Conservation (phyloP, 2,797 vertebrate species). For the Antrozous pallidus region DNA sequence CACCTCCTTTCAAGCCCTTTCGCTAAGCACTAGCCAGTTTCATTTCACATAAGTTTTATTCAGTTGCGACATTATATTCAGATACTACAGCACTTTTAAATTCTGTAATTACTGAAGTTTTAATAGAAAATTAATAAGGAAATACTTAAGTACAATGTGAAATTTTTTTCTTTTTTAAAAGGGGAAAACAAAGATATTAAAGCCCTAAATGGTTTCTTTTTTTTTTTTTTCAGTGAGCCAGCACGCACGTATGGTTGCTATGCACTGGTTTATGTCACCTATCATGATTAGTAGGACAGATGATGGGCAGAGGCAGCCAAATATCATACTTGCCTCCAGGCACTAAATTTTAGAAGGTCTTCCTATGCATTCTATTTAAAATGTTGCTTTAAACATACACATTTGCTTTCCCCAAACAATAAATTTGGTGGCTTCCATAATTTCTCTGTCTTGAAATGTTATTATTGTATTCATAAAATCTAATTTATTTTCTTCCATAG, state of each 20-base stretch:
- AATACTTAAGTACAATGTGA: background rate
- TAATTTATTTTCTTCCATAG: conserved; percentile 79
- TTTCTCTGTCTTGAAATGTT: conserved; percentile 45
- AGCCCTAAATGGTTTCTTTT: background rate
- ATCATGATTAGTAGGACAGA: background rate
- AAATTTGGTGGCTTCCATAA: background rate
- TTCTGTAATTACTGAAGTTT: conserved; percentile 41
- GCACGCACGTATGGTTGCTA: background rate
- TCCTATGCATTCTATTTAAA: background rate
- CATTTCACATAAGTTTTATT: background rate
- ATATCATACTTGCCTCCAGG: background rate
- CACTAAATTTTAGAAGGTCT: background rate
- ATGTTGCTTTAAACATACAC: background rate
- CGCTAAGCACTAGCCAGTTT: background rate
- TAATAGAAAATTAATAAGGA: conserved; percentile 30
- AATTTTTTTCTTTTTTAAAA: conserved; percentile 27
- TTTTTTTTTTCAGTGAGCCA: background rate
- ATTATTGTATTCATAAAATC: conserved; percentile 44
- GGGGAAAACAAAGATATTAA: background rate
- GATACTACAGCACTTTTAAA: background rate
- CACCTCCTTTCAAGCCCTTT: background rate
- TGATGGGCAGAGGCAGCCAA: background rate
- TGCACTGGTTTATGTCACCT: background rate
- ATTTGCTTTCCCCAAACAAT: background rate
- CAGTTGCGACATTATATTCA: background rate